These are phyloP conservation scores for Drosophila pallidifrons DNA, from an alignment of 1,140 invertebrate species.

Conservation along the genomic window DNA sequence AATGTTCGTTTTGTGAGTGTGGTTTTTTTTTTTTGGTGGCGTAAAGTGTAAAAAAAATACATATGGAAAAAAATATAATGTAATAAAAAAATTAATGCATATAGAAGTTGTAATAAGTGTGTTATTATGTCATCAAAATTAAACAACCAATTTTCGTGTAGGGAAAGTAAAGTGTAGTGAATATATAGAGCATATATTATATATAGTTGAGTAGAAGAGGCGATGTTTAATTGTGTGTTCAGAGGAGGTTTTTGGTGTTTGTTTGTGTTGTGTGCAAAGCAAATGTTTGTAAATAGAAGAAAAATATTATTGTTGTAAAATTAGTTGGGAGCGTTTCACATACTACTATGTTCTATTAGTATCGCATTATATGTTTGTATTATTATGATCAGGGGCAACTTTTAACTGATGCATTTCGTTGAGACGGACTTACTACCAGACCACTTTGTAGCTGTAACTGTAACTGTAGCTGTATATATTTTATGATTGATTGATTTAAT, in stretches of 20 bases:
- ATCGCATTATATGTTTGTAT: not conserved
- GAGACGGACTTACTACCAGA: conserved; percentile 49
- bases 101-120: conserved; percentile 2
- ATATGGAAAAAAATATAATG: conserved; percentile 8
- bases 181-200: not conserved
- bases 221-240: not conserved
- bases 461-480: not conserved
- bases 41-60: conserved; percentile 22
- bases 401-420: conserved; percentile 13
- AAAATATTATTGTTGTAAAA: conserved; percentile 65
- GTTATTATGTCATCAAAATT: conserved; percentile 2
- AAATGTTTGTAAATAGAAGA: conserved; percentile 75
- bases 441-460: conserved; percentile 42
- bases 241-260: conserved; percentile 21
- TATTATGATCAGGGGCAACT: not conserved
- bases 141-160: conserved; percentile 23
- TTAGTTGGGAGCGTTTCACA: conserved; percentile 54
- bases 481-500: too few relatives aligned
- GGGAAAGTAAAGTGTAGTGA: conserved; percentile 2
- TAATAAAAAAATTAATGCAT: conserved; percentile 11
- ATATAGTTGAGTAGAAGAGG: conserved; percentile 1
- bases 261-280: conserved; percentile 69
- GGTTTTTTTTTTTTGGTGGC: conserved; percentile 7
- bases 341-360: conserved; percentile 4
- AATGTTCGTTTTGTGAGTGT: conserved; percentile 19